Conservation (phyloP, 2,888 invertebrate species). For the Epirrita christyi region DNA sequence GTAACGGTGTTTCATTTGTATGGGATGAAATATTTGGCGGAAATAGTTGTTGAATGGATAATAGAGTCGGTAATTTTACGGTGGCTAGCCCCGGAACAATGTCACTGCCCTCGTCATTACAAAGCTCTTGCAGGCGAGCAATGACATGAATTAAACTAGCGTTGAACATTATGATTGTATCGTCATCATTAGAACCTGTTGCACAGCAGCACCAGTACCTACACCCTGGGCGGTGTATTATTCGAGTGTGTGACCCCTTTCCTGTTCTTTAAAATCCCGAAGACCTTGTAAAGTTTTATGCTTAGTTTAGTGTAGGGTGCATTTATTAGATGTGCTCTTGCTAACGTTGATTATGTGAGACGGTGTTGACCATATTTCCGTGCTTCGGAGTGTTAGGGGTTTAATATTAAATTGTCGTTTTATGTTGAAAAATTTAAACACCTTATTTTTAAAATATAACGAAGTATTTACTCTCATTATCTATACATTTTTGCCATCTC, state of each 20-base stretch:
- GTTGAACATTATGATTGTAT: slow-evolving; percentile 10
- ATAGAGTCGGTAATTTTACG: slow-evolving; percentile 71
- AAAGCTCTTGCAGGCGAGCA: slow-evolving; percentile 20
- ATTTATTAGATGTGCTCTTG: slow-evolving; percentile 5
- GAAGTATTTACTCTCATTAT: no score
- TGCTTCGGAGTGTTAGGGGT: no score
- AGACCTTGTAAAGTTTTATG: slow-evolving; percentile 2
- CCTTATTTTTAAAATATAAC: no score
- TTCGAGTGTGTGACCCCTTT: slow-evolving; percentile 1
- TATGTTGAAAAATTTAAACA: no score
- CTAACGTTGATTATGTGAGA: not conserved
- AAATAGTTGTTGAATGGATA: slow-evolving; percentile 66
- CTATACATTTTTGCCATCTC: no score
- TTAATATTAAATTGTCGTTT: no score
- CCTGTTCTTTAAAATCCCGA: not conserved
- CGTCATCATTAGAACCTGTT: not conserved
- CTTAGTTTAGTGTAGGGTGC: slow-evolving; percentile 11
- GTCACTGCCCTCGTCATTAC: slow-evolving; percentile 62
- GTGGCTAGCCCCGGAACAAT: slow-evolving; percentile 69
- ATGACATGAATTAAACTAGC: slow-evolving; percentile 22
- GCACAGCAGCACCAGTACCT: no score
- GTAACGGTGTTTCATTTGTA: slow-evolving; percentile 59
- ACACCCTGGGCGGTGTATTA: not conserved
- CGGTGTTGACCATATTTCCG: not conserved
- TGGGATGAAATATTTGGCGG: slow-evolving; percentile 61